Conservation (phyloP, 2,888 invertebrate genomes). For the Coelinius sp. region DNA sequence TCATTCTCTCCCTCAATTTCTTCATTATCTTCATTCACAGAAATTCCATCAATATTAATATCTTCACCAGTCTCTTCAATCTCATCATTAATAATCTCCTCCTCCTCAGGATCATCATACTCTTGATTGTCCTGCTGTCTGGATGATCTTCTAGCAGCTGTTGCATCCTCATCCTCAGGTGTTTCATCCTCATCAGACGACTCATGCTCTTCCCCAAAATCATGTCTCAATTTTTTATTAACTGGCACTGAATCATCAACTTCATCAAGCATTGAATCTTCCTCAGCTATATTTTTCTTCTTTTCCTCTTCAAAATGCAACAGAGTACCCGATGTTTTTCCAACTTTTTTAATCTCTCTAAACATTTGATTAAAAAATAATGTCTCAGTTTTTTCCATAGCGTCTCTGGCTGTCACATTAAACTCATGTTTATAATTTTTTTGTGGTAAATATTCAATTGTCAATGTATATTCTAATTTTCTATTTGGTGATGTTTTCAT, state of each 20-base stretch:
- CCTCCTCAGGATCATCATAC: constrained; percentile 73
- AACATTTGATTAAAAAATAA: constrained; percentile 81
- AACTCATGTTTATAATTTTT: constrained; percentile 82
- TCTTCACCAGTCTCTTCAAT: constrained; percentile 56
- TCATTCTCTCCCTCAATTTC: constrained; percentile 20
- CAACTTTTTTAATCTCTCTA: constrained; percentile 74
- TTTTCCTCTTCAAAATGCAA: constrained; percentile 71
- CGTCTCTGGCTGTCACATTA: constrained; percentile 78
- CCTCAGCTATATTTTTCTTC: constrained; percentile 58
- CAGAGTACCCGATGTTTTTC: constrained; percentile 73
- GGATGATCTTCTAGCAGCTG: constrained; percentile 59
- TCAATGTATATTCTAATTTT: constrained; percentile 77
- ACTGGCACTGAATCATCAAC: constrained; percentile 63
- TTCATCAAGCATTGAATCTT: constrained; percentile 64
- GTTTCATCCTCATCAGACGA: constrained; percentile 81
- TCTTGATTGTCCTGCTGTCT: constrained; percentile 72
- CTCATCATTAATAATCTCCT: constrained; percentile 69
- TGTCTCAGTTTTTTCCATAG: constrained; percentile 83
- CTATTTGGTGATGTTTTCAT: constrained; percentile 74
- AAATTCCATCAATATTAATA: constrained; percentile 33
- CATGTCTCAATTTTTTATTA: constrained; percentile 37
- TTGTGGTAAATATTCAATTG: constrained; percentile 82
- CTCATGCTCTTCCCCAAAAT: constrained; percentile 68
- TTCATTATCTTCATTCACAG: constrained; percentile 49
- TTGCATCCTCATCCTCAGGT: constrained; percentile 73